Conservation (phyloP, 1,140 invertebrate species). For the Platyscapa corneri region DNA sequence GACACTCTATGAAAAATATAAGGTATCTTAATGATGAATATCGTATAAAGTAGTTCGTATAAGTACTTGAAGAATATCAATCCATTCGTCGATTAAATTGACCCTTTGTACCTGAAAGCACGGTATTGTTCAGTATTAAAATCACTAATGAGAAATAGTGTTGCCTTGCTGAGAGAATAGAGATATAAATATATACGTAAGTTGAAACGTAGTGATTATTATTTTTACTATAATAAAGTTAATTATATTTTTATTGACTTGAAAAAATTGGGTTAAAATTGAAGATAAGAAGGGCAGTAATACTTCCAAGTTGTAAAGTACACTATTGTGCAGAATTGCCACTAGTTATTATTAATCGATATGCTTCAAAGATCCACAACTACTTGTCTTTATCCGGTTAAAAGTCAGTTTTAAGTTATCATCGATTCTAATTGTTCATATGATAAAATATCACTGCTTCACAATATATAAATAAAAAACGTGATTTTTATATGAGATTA, state of each 20-base stretch:
- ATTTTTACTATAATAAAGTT: neutral
- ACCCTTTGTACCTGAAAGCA: neutral
- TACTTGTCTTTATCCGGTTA: neutral
- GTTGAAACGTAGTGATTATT: neutral
- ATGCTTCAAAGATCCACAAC: neutral
- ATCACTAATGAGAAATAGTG: neutral
- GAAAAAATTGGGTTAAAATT: too few species aligned
- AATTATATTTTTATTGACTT: too few species aligned
- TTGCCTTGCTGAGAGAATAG: neutral
- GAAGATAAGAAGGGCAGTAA: too few species aligned
- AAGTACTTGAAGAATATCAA: neutral
- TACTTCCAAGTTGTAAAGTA: too few species aligned
- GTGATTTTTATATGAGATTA: neutral
- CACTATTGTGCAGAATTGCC: neutral
- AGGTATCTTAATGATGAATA: neutral
- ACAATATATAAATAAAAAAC: too few species aligned
- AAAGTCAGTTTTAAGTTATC: too few species aligned
- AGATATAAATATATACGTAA: neutral
- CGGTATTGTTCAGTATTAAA: neutral
- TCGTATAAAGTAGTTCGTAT: neutral
- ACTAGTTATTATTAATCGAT: neutral
- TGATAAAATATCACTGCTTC: too few species aligned
- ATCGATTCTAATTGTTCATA: too few species aligned
- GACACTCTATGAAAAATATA: too few species aligned
- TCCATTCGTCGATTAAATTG: neutral